Base-by-base conservation (phyloP, 2,888 invertebrate species). In the Rhogogaster chlorosoma region DNA sequence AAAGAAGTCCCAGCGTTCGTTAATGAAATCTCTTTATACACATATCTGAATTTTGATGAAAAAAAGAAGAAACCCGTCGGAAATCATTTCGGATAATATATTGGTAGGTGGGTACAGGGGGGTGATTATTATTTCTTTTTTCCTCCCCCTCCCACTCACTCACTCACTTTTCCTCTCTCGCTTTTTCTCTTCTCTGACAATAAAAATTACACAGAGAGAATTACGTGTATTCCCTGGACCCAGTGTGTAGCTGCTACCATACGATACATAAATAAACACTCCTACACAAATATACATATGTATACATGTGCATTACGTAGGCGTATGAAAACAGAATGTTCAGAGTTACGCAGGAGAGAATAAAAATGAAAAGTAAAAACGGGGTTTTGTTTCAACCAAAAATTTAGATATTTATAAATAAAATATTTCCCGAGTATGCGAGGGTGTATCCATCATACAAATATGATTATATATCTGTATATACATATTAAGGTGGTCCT, bases 251-350 rank as follows among this genome's bases (percentile, higher is more conserved):
- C 67, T 67, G 10, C 67, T 29, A 26, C 29, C 67, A 67, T 67
- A 29, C 29, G 64, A 67, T 67, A 29, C 67, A 67, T 67, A 32
- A 67, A 67, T 67, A 67, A 67, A 67, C 15, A 67, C 67, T 67
- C 26, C 22, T 67, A 32, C 29, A 32, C 42, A 45, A 45, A 45
- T 15, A 0, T 18, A 53, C 15, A 12, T 67, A 6, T 67, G 3
- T 67, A 67, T 26, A 67, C 22, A 29, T 29, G 3, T 67, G 67
- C 18, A 10, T 53, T 67, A 29, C 29, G 26, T 53, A 7, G 53
- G 53, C 53, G 6, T 49, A 49, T 49, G 49, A 49, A 18, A 49
- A 49, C n/a, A n/a, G 53, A 7, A 53, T 53, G 53, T 53, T 6
- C 18, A 53, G 53, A 53, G 53, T n/a, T 53, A 53, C 53, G n/a